These are phyloP conservation scores for Archips crataeganus DNA, from an alignment of 2,888 invertebrate genomes.

Conservation along the genomic window DNA sequence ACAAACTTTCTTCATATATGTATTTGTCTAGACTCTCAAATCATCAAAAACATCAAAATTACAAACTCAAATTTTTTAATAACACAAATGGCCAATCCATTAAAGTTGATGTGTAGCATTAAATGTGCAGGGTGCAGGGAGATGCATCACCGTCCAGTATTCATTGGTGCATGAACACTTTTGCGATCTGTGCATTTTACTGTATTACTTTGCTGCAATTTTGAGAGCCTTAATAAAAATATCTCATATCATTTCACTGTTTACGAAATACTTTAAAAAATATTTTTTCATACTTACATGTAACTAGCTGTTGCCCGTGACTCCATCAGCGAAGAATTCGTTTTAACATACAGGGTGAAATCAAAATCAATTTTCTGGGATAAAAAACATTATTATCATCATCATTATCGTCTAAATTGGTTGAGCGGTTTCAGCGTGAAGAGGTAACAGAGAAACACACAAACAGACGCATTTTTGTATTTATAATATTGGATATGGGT, in stretches of 20 bases:
- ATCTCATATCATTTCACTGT: neutral
- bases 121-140: conserved; percentile 61
- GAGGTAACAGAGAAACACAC: too few species aligned
- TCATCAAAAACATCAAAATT: neutral
- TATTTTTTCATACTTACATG: too few species aligned
- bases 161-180: conserved; percentile 72
- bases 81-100: conserved; percentile 79
- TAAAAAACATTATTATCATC: too few species aligned
- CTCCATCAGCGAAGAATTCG: too few species aligned
- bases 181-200: conserved; percentile 65
- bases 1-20: neutral
- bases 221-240: conserved; percentile 22
- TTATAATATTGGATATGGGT: too few species aligned
- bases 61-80: conserved; percentile 53
- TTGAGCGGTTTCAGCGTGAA: too few species aligned
- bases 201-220: conserved; percentile 55
- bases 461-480: too few species aligned
- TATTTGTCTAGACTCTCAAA: neutral
- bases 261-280: too few species aligned
- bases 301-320: too few species aligned
- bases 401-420: too few species aligned
- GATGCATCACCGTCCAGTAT: conserved; percentile 62
- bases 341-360: too few species aligned
- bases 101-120: conserved; percentile 73
- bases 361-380: too few species aligned